phyloP scores from a whole-genome alignment of 2,113 vertebrate species.

The Donacobius atricapilla region DNA sequence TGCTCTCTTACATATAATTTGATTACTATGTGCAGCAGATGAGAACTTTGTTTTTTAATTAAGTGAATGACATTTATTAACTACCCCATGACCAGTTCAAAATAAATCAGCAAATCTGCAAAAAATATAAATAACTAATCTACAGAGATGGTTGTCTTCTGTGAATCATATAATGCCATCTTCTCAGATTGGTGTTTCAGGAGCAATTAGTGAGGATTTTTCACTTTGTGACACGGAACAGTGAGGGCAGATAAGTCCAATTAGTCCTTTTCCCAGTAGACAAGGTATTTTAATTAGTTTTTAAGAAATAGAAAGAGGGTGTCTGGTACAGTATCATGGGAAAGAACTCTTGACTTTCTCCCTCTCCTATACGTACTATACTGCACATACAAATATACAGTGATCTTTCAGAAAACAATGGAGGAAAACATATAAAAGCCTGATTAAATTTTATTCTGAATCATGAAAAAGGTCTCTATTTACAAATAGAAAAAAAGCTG shows the following conservation, averaged over 20 bases:
- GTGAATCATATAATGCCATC: constrained; percentile 70
- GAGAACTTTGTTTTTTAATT: constrained; percentile 65
- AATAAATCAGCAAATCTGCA: constrained; percentile 31
- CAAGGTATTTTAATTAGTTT: constrained; percentile 44
- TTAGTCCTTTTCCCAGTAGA: constrained; percentile 50
- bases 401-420: neutral
- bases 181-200: constrained; percentile 37
- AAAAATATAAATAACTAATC: constrained; percentile 67
- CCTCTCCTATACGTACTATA: neutral
- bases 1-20: neutral
- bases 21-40: constrained; percentile 47
- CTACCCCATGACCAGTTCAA: constrained; percentile 41
- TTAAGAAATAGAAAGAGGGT: neutral
- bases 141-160: constrained; percentile 48
- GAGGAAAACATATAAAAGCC: neutral
- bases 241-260: constrained; percentile 35
- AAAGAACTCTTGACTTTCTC: neutral
- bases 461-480: neutral
- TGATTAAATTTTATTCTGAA: neutral
- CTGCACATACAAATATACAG: neutral
- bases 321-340: neutral
- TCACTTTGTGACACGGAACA: constrained; percentile 26
- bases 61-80: constrained; percentile 74
- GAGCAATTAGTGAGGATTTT: constrained; percentile 66
- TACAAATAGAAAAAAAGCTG: neutral